Base-by-base conservation (phyloP, 1,140 invertebrate species). In the Polypedilum vanderplanki region DNA sequence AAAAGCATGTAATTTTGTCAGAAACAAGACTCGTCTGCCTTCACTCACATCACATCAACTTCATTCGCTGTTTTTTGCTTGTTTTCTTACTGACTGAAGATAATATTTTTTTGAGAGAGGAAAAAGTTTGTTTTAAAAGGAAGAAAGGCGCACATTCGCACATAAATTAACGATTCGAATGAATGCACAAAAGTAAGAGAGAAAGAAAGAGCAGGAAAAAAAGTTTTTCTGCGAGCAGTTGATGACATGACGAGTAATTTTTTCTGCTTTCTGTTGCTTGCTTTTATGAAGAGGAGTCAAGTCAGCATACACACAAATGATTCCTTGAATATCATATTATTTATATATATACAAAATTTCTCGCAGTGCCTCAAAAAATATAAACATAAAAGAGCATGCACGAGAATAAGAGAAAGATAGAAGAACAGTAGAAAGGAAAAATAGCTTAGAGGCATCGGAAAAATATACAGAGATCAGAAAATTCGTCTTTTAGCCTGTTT, bases 1-100 rank as follows among this genome's bases (percentile, higher is more conserved):
- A 57, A 57, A 57, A 57, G 46, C 46, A 57, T 57, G 46, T 57
- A 57, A 57, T 57, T 57, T 57, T 57, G 46, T 57, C 46, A 57
- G 46, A 57, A 57, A 57, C 46, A 57, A 57, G 46, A 57, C n/a
- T 57, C n/a, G 46, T 57, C 46, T 57, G 46, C 46, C 46, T 57
- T n/a, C 24, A 33, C 24, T 33, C 24, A 33, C 24, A 33, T 33
- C 24, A 33, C 24, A 33, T 33, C 24, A n/a, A 33, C 24, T 3
- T 33, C 24, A 33, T 33, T 33, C 24, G 24, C 24, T 33, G 24
- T 33, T 33, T 33, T 33, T 33, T 33, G 24, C 24, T 33, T 33
- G 24, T 33, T 33, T 33, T 33, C 24, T 33, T 33, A 33, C 24
- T 33, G 24, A 33, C 24, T 33, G 24, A 33, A 33, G 24, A 33